These are phyloP conservation scores for Rhinoptilus africanus DNA, from an alignment of 2,113 vertebrate species.

Conservation along the genomic window DNA sequence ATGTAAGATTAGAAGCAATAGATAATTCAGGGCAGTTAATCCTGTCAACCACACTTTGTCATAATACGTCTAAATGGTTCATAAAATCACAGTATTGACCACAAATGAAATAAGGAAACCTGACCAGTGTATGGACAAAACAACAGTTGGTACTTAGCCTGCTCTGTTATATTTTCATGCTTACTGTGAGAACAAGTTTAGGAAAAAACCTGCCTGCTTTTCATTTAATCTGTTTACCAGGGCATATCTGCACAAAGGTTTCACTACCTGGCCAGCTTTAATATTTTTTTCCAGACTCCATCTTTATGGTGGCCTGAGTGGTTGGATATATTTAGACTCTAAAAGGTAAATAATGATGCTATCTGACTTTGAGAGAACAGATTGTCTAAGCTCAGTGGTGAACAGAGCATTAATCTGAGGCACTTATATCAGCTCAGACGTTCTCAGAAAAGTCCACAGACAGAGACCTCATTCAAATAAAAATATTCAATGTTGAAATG, in stretches of 20 bases:
- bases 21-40: not conserved
- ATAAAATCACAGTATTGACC: not conserved
- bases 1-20: not conserved
- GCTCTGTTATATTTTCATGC: not conserved
- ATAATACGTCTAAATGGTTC: not conserved
- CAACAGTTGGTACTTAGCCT: not conserved
- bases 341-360: not conserved
- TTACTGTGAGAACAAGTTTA: not conserved
- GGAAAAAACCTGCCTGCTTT: not conserved
- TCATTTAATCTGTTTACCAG: not conserved
- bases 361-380: not conserved
- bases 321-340: constrained; percentile 32
- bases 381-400: not conserved
- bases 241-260: constrained; percentile 4
- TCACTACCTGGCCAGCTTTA: not conserved
- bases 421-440: not conserved
- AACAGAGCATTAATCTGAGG: not conserved
- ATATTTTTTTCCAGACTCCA: constrained; percentile 1
- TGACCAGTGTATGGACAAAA: not conserved
- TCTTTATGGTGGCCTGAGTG: not conserved
- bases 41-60: not conserved
- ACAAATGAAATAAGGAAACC: not conserved
- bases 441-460: not conserved
- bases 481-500: not conserved
- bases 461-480: not conserved